Evolutionary conservation across 2,888 invertebrate species (phyloP), one percentile per base, ranked within the genome.

Genomic region (Chalcis sispes): DNA sequence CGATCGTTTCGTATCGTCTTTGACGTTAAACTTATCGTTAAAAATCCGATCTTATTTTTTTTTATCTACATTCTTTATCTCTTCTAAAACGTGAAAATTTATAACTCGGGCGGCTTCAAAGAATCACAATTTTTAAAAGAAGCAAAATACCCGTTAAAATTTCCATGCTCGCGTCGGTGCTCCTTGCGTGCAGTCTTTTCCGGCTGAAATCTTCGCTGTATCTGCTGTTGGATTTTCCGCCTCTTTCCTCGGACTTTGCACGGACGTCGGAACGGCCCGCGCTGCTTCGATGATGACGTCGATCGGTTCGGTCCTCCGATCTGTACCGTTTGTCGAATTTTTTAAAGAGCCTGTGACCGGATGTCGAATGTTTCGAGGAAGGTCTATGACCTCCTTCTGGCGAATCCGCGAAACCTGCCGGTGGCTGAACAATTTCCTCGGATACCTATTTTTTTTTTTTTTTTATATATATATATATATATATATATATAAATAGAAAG

Each of bases 331-430:
- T 95, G 84, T 93, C 94, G 84, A 93, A 91, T 88, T 94, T 96
- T 89, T 94, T 96, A 86, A 95, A 95, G 29, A 95, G 88, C 7
- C 78, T 25, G 10, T 77, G 76, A 2, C 78, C 73, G n/a, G 73
- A 42, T 0, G 52, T 13, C 20, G 50, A 20, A 2, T 8, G 2
- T 4, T 2, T 76, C 20, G 75, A 81, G 79, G 32, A 10, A 36
- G 72, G 61, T 20, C 73, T 79, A n/a, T 88, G 83, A 10, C 87
- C 85, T 8, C 89, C 89, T 79, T 91, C 90, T 4, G 96, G 96
- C 0, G 95, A 96, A 87, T 96, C 96, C 7, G 95, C 96, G 86
- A 96, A 96, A 54, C 95, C 95, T 18, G 95, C 96, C 1, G 96
- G 96, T 0, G 96, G 96, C 84, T 95, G 95, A 1, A 96, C 96